Conservation (phyloP, 2,113 vertebrate species). For the Zosterops borbonicus region DNA sequence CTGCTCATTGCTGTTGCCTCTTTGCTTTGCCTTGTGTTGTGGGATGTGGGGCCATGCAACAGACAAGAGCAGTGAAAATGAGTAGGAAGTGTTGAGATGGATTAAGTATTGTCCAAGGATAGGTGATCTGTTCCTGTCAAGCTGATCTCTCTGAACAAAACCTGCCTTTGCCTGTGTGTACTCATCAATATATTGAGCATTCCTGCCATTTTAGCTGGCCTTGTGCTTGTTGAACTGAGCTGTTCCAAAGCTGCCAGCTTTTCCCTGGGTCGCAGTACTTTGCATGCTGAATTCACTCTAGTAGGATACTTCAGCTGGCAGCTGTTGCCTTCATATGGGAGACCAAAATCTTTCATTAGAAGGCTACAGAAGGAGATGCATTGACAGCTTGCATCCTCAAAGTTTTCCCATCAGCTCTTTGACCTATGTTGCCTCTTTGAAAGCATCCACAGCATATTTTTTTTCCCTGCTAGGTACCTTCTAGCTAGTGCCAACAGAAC, state of each 20-base stretch:
- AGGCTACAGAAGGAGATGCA: not conserved
- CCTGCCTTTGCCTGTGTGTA: not conserved
- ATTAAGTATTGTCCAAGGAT: not conserved
- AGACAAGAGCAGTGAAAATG: not conserved
- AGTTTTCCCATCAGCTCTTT: conserved; percentile 3
- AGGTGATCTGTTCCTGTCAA: not conserved
- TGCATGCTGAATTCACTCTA: not conserved
- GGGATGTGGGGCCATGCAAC: not conserved
- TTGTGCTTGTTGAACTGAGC: not conserved
- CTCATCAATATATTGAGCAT: not conserved
- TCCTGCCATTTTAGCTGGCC: not conserved
- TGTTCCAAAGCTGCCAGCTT: not conserved
- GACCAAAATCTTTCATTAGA: not conserved
- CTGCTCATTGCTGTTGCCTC: not conserved
- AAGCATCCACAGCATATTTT: not conserved
- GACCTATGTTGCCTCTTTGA: not conserved
- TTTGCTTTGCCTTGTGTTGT: not conserved
- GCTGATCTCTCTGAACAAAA: not conserved
- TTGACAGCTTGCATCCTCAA: not conserved
- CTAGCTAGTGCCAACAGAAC: conserved; percentile 31
- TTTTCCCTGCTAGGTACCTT: not conserved
- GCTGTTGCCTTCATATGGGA: not conserved
- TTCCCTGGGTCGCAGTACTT: not conserved
- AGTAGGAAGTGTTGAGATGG: not conserved
- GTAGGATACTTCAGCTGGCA: not conserved